phyloP scores from a whole-genome alignment of 2,797 vertebrate species.

The Acrossocheilus wenchowensis region DNA sequence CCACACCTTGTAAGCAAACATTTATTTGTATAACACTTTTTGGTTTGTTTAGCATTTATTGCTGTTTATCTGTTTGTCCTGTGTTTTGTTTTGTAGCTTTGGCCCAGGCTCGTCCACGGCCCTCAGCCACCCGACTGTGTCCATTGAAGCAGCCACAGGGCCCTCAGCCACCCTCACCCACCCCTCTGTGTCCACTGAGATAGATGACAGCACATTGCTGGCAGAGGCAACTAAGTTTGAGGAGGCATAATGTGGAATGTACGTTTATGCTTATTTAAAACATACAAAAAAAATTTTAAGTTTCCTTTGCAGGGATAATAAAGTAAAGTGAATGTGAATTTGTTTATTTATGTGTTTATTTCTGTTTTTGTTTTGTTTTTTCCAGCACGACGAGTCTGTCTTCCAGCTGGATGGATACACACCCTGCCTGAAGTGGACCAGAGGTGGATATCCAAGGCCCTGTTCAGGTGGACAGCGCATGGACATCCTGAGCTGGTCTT shows the following conservation, averaged over 20 bases:
- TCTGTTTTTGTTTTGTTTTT: background rate
- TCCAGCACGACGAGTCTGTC: background rate
- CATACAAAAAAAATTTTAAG: too few relatives aligned
- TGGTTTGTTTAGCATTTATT: too few relatives aligned
- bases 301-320: background rate
- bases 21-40: too few relatives aligned
- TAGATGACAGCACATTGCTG: background rate
- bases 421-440: conserved; percentile 22
- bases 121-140: background rate
- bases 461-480: conserved; percentile 5
- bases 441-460: conserved; percentile 33
- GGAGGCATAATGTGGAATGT: background rate
- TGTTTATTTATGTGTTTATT: background rate
- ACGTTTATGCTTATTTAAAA: background rate
- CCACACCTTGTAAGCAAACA: background rate
- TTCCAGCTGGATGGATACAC: background rate
- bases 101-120: too few relatives aligned
- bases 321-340: background rate
- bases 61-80: too few relatives aligned
- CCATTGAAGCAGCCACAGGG: background rate
- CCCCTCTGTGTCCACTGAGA: background rate
- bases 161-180: background rate
- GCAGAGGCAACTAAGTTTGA: background rate
- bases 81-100: too few relatives aligned
- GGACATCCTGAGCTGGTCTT: background rate